Percentiles rank a stretch among this genome's conserved stretches.
Conservation (phyloP, 2,113 vertebrate genomes). For the Petroica traversi region DNA sequence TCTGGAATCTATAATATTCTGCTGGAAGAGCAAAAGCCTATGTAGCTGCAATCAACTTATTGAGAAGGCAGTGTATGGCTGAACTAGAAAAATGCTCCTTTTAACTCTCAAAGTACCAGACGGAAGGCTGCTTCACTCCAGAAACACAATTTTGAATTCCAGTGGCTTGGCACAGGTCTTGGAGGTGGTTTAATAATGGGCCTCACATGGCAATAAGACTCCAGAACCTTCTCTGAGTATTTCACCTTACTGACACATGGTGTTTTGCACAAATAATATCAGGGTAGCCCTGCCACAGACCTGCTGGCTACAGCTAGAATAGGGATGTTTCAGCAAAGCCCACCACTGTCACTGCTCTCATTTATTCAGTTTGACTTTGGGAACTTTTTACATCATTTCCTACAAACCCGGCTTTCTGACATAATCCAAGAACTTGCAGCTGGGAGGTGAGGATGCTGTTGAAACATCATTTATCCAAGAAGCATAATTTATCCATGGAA, state of each 20-base stretch:
- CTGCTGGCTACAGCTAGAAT: neutral
- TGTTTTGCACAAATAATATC: neutral
- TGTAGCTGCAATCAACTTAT: neutral
- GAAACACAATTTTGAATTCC: neutral
- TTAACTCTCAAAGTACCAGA: neutral
- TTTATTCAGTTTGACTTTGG: neutral
- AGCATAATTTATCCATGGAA: rapidly evolving
- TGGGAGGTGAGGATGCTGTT: neutral
- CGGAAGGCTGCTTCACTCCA: neutral
- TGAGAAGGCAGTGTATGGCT: neutral
- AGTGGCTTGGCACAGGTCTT: neutral
- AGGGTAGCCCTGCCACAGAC: neutral
- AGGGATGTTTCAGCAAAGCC: neutral
- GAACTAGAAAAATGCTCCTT: neutral
- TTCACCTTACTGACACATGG: rapidly evolving
- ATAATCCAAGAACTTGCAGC: neutral
- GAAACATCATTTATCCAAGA: too few species aligned
- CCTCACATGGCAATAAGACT: neutral
- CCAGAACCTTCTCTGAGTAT: neutral
- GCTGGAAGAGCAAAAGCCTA: neutral
- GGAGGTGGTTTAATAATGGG: neutral
- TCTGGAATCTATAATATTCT: neutral
- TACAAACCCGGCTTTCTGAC: neutral
- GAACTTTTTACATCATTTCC: neutral
- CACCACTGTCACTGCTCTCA: neutral